These are phyloP conservation scores for Notothenia rossii DNA, from an alignment of 2,113 vertebrate species.

Conservation along the genomic window DNA sequence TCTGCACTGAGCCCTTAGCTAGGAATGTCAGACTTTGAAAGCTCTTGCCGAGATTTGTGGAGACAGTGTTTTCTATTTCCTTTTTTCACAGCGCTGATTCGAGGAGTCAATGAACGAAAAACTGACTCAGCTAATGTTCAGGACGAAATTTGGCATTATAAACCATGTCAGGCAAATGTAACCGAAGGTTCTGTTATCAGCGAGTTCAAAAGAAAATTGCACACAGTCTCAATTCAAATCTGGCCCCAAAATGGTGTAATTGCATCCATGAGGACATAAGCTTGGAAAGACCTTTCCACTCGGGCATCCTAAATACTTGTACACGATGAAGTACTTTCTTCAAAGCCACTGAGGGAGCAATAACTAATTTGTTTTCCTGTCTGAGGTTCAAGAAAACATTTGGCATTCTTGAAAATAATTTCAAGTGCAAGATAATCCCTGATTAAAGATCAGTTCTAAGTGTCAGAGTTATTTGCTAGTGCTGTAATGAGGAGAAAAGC, in stretches of 20 bases:
- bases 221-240: slow-evolving; percentile 64
- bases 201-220: slow-evolving; percentile 58
- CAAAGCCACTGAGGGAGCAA: slow-evolving; percentile 42
- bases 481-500: slow-evolving; percentile 79
- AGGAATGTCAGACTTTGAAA: slow-evolving; percentile 58
- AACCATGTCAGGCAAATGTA: slow-evolving; percentile 38
- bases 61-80: slow-evolving; percentile 36
- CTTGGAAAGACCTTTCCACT: slow-evolving; percentile 40
- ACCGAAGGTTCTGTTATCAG: slow-evolving; percentile 54
- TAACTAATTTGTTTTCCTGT: slow-evolving; percentile 44
- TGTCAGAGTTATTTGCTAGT: slow-evolving; percentile 73
- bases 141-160: slow-evolving; percentile 43
- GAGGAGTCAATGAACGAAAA: slow-evolving; percentile 41
- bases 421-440: slow-evolving; percentile 76
- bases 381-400: slow-evolving; percentile 25
- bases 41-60: slow-evolving; percentile 52
- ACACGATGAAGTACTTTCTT: slow-evolving; percentile 44
- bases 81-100: slow-evolving; percentile 38
- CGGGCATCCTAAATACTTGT: slow-evolving; percentile 49
- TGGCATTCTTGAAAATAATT: slow-evolving; percentile 71
- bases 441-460: slow-evolving; percentile 80
- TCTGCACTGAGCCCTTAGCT: slow-evolving; percentile 52
- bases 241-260: slow-evolving; percentile 43
- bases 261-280: slow-evolving; percentile 48
- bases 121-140: slow-evolving; percentile 42